Conservation (phyloP, 2,888 invertebrate genomes). For the Limnephilus marmoratus region DNA sequence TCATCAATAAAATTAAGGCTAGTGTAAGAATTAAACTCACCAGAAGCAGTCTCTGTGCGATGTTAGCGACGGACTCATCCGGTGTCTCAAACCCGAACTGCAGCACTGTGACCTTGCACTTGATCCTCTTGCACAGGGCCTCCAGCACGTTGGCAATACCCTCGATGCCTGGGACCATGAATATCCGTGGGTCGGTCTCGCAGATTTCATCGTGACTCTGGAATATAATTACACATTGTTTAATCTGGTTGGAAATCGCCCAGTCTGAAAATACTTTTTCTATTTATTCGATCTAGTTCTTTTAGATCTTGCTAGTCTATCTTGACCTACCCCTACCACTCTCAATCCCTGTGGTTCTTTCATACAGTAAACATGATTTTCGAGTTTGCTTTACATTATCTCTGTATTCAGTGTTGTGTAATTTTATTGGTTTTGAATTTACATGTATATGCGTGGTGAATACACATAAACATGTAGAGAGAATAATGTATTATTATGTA, state of each 20-base stretch:
- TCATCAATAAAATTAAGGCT: not conserved
- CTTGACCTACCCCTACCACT: too few relatives aligned
- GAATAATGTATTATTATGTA: too few relatives aligned
- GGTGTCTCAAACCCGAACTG: constrained; percentile 75
- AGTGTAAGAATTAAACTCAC: constrained; percentile 70
- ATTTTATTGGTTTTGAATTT: too few relatives aligned
- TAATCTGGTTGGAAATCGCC: not conserved
- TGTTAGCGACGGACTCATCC: constrained; percentile 73
- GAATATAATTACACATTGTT: constrained; percentile 18
- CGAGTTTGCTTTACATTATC: too few relatives aligned
- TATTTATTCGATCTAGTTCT: too few relatives aligned
- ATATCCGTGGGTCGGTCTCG: constrained; percentile 75
- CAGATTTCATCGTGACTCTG: constrained; percentile 74
- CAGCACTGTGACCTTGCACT: constrained; percentile 76
- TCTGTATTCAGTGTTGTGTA: too few relatives aligned
- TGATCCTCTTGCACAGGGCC: constrained; percentile 75
- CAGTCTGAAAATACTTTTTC: too few relatives aligned
- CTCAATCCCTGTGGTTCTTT: too few relatives aligned
- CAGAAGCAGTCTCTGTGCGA: constrained; percentile 76
- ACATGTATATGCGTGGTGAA: too few relatives aligned
- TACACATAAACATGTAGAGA: too few relatives aligned
- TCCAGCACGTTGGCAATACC: constrained; percentile 78
- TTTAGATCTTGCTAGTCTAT: too few relatives aligned
- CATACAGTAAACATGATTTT: too few relatives aligned
- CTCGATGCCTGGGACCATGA: constrained; percentile 83